phyloP scores from a whole-genome alignment of 2,797 vertebrate genomes.

The Serranus cabrilla region DNA sequence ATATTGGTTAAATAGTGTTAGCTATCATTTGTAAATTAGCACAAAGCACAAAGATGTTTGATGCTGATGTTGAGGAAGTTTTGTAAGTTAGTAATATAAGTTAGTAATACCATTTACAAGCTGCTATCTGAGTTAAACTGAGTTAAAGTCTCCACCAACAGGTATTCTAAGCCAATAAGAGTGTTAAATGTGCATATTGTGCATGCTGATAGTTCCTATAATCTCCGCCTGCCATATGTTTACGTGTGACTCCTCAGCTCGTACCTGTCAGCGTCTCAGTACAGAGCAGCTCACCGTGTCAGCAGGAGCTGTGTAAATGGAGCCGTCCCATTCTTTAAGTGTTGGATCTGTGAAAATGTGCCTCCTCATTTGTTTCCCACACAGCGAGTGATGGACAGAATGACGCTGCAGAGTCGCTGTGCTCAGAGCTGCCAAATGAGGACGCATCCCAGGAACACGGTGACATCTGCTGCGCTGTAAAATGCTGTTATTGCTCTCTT shows the following conservation, averaged over 20 bases:
- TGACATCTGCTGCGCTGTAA: conserved; percentile 72
- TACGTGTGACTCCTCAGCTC: not conserved
- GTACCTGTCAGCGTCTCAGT: not conserved
- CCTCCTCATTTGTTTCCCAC: conserved; percentile 50
- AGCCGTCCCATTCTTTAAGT: conserved; percentile 30
- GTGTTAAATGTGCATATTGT: not conserved
- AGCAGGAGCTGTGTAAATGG: conserved; percentile 26
- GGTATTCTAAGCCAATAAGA: not conserved
- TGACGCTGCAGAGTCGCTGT: conserved; percentile 50
- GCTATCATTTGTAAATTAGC: no score
- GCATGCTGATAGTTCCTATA: not conserved
- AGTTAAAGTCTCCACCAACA: not conserved
- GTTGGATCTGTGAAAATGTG: conserved; percentile 32
- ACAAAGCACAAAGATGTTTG: no score
- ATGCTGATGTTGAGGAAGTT: no score
- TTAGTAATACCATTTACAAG: no score
- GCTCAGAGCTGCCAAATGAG: conserved; percentile 59
- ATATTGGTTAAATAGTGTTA: no score
- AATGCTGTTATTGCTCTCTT: conserved; percentile 67
- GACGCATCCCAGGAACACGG: conserved; percentile 50
- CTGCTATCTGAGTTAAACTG: no score
- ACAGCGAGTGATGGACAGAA: conserved; percentile 51
- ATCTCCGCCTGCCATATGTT: not conserved
- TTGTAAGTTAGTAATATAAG: no score
- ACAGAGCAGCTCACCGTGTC: conserved; percentile 7